phyloP scores from a whole-genome alignment of 2,113 vertebrate species.

The Pseudopodoces humilis region DNA sequence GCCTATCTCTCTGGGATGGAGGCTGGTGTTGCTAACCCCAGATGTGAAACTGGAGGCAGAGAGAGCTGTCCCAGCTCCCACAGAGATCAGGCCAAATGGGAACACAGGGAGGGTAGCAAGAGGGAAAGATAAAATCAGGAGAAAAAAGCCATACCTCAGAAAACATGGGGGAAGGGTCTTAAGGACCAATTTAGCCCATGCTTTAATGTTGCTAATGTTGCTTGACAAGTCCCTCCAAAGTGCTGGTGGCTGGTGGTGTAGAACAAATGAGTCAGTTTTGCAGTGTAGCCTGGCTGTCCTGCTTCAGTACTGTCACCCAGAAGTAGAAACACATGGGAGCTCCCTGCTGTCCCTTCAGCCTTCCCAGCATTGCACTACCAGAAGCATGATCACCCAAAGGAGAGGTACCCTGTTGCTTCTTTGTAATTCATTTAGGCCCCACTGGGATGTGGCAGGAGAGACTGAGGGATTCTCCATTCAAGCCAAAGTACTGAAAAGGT shows the following conservation, averaged over 20 bases:
- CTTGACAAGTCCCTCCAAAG: background rate
- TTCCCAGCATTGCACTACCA: background rate
- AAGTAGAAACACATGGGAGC: background rate
- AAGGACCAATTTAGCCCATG: background rate
- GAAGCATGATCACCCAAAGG: background rate
- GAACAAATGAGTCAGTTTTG: background rate
- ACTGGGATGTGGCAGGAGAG: background rate
- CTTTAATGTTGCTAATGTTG: background rate
- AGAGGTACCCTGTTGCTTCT: background rate
- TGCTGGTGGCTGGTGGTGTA: background rate
- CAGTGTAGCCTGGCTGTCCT: background rate
- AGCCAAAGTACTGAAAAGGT: background rate
- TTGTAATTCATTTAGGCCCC: background rate
- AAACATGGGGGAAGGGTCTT: background rate
- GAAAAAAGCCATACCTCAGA: background rate
- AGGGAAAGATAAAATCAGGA: background rate
- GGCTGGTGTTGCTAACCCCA: background rate
- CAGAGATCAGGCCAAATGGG: background rate
- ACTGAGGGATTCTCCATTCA: background rate
- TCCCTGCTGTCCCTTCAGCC: background rate
- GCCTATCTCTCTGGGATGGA: background rate
- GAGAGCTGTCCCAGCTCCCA: background rate
- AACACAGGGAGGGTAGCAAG: background rate
- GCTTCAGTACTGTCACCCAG: background rate
- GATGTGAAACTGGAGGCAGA: background rate